Conservation (phyloP, 2,888 invertebrate genomes). For the Microctonus brassicae region DNA sequence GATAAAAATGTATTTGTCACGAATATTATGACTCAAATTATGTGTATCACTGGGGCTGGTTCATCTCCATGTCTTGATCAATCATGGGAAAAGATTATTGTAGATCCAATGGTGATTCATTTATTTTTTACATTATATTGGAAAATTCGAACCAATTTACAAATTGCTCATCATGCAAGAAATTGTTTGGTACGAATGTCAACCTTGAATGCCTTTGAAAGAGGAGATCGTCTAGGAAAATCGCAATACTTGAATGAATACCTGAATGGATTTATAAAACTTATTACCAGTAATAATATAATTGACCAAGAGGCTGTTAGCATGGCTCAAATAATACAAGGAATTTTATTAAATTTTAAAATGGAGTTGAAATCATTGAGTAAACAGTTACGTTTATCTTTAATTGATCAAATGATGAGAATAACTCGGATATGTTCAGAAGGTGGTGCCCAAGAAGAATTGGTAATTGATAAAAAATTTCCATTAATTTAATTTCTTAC, state of each 20-base stretch:
- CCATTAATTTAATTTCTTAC: neutral
- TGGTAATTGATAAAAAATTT: slow-evolving; percentile 68
- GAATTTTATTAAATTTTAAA: slow-evolving; percentile 75
- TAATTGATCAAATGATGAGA: slow-evolving; percentile 75
- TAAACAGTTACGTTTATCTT: slow-evolving; percentile 71
- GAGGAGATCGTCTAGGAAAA: slow-evolving; percentile 70
- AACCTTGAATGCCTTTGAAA: slow-evolving; percentile 76
- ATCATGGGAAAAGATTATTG: slow-evolving; percentile 83
- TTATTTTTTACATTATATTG: slow-evolving; percentile 87
- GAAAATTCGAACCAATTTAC: slow-evolving; percentile 82
- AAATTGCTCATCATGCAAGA: slow-evolving; percentile 82
- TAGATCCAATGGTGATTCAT: slow-evolving; percentile 81
- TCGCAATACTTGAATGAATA: slow-evolving; percentile 74
- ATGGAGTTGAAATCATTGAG: slow-evolving; percentile 69
- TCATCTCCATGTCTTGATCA: slow-evolving; percentile 76
- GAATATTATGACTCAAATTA: too few species aligned
- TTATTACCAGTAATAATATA: slow-evolving; percentile 75
- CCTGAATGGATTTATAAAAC: slow-evolving; percentile 74
- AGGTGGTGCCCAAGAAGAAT: slow-evolving; percentile 77
- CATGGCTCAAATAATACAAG: slow-evolving; percentile 77
- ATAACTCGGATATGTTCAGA: slow-evolving; percentile 77
- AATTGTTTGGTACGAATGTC: slow-evolving; percentile 87
- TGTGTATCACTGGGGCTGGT: too few species aligned
- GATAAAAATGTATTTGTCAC: too few species aligned
- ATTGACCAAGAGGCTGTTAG: slow-evolving; percentile 78